phyloP scores from a whole-genome alignment of 2,113 vertebrate species.

The Morone chrysops region DNA sequence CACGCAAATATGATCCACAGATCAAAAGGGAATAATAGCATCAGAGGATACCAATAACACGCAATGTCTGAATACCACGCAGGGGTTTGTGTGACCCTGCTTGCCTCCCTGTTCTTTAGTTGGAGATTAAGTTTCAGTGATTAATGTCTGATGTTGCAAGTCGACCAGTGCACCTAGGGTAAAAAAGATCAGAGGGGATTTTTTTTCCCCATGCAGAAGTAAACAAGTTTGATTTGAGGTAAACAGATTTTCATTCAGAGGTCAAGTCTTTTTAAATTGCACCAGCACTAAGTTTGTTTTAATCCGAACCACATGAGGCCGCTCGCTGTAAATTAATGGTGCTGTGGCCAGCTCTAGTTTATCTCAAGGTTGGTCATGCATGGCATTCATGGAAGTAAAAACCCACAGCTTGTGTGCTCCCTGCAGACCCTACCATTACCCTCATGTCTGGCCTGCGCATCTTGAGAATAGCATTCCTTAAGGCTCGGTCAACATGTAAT shows the following conservation, averaged over 20 bases:
- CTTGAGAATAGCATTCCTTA: conserved; percentile 46
- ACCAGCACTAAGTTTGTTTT: conserved; percentile 56
- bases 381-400: conserved; percentile 55
- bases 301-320: conserved; percentile 65
- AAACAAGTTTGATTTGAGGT: conserved; percentile 62
- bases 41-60: conserved; percentile 42
- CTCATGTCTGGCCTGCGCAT: conserved; percentile 51
- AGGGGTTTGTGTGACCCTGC: conserved; percentile 36
- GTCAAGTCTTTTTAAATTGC: conserved; percentile 44
- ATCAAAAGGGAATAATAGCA: conserved; percentile 62
- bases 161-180: conserved; percentile 41
- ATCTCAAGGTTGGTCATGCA: conserved; percentile 67
- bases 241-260: conserved; percentile 56
- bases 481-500: conserved; percentile 54
- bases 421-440: conserved; percentile 56
- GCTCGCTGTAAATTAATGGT: conserved; percentile 64
- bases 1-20: conserved; percentile 64
- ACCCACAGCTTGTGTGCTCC: conserved; percentile 60
- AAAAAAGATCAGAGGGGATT: conserved; percentile 61
- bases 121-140: conserved; percentile 57
- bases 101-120: conserved; percentile 47
- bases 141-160: conserved; percentile 61
- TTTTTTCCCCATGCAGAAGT: conserved; percentile 27
- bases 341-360: conserved; percentile 45
- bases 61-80: conserved; percentile 26